Evolutionary conservation across 2,797 vertebrate genomes (phyloP).

Genomic region (Acestrorhynchus altus): DNA sequence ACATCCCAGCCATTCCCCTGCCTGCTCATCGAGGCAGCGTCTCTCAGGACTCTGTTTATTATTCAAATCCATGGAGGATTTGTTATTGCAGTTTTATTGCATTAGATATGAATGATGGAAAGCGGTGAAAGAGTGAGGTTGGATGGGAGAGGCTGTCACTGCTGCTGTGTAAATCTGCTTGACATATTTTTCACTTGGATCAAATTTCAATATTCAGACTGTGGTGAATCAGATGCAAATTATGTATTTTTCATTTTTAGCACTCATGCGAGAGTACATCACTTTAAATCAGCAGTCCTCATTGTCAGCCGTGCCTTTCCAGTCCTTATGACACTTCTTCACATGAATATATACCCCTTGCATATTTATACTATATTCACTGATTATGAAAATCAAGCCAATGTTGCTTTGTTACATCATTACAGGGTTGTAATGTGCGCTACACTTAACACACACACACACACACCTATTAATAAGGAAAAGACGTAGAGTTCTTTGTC

Average conservation of each 20-base stretch:
- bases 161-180: slow-evolving; percentile 83
- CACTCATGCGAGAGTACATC: slow-evolving; percentile 41
- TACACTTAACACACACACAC: slow-evolving; percentile 8
- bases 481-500: slow-evolving; percentile 21
- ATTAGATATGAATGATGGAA: slow-evolving; percentile 57
- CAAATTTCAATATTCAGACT: slow-evolving; percentile 84
- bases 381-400: slow-evolving; percentile 40
- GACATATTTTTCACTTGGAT: slow-evolving; percentile 85
- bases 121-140: slow-evolving; percentile 48
- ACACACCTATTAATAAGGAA: slow-evolving; percentile 27
- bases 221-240: slow-evolving; percentile 87
- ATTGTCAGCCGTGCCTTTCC: slow-evolving; percentile 39
- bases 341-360: slow-evolving; percentile 36
- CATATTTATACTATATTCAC: slow-evolving; percentile 26
- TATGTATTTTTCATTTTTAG: slow-evolving; percentile 60
- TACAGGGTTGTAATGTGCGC: slow-evolving; percentile 21
- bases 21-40: slow-evolving; percentile 43
- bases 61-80: slow-evolving; percentile 59
- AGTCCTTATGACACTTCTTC: slow-evolving; percentile 26
- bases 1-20: slow-evolving; percentile 48
- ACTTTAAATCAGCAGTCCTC: slow-evolving; percentile 50
- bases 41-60: slow-evolving; percentile 56
- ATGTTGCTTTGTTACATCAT: slow-evolving; percentile 38
- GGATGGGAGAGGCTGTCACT: slow-evolving; percentile 56
- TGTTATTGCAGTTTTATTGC: slow-evolving; percentile 61